phyloP scores from a whole-genome alignment of 2,888 invertebrate genomes.

The Hirtodrosophila alboralis region DNA sequence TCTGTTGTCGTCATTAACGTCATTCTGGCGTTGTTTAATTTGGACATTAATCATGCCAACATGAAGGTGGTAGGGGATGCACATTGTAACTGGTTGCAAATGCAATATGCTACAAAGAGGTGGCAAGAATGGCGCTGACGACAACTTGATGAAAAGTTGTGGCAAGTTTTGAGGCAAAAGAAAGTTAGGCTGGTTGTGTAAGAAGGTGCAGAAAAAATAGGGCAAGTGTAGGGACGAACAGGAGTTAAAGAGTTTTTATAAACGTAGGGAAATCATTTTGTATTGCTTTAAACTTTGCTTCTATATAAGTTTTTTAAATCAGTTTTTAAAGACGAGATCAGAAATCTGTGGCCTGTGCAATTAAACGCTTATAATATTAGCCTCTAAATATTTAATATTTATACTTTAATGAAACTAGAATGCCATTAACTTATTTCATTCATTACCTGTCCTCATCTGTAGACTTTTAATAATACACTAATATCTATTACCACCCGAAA shows the following conservation, averaged over 20 bases:
- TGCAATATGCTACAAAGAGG: slow-evolving; percentile 34
- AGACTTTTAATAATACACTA: slow-evolving; percentile 15
- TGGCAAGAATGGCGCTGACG: slow-evolving; percentile 24
- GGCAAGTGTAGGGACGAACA: slow-evolving; percentile 1
- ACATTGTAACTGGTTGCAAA: slow-evolving; percentile 42
- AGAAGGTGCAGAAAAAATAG: slow-evolving; percentile 5
- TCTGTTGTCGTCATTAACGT: slow-evolving; percentile 73
- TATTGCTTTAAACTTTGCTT: no score
- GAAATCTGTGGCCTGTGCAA: no score
- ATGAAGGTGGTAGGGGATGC: slow-evolving; percentile 14
- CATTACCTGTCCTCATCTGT: no score
- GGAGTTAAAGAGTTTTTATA: slow-evolving; percentile 10
- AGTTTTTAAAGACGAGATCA: no score
- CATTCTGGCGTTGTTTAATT: slow-evolving; percentile 74
- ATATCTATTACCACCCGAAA: not conserved
- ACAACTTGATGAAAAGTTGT: slow-evolving; percentile 57
- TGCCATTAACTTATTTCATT: no score
- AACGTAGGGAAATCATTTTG: no score
- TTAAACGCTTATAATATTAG: no score
- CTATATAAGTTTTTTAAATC: no score
- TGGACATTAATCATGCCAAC: slow-evolving; percentile 72
- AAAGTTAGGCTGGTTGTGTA: not conserved
- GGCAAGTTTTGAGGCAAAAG: slow-evolving; percentile 26
- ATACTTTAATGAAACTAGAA: no score
- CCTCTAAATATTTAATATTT: no score